phyloP scores from a whole-genome alignment of 2,888 invertebrate species.

The Timema cristinae region DNA sequence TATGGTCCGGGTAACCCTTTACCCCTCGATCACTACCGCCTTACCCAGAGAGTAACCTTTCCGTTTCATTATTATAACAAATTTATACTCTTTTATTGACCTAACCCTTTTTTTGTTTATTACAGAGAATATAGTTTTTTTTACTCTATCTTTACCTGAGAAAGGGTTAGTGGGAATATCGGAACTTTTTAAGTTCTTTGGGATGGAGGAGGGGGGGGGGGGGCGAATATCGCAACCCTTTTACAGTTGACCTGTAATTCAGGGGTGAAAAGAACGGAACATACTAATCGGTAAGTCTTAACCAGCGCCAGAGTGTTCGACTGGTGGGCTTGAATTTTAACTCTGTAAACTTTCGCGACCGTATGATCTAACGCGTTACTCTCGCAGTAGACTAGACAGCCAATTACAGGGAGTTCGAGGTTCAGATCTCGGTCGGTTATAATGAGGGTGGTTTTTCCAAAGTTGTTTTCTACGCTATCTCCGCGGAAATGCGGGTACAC shows the following conservation, averaged over 20 bases:
- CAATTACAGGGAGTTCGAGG: no score
- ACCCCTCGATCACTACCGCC: background rate
- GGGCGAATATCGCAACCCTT: background rate
- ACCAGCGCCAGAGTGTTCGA: no score
- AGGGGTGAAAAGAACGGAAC: no score
- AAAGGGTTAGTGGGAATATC: background rate
- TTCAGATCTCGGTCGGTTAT: no score
- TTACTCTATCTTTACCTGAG: background rate
- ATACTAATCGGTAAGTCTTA: no score
- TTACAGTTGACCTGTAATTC: background rate
- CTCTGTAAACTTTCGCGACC: no score
- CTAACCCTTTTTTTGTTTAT: constrained; percentile 12
- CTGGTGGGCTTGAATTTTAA: no score
- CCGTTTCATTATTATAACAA: constrained; percentile 14
- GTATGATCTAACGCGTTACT: no score
- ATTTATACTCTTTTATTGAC: constrained; percentile 14
- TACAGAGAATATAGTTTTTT: background rate
- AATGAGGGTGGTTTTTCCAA: no score
- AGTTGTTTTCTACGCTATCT: no score
- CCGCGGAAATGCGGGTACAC: no score
- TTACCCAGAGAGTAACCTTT: background rate
- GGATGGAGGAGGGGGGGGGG: constrained; percentile 2
- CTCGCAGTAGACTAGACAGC: no score
- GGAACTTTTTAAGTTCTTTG: background rate
- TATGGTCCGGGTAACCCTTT: background rate